Conservation (phyloP, 2,113 vertebrate genomes). For the Sterrhoptilus dennistouni region DNA sequence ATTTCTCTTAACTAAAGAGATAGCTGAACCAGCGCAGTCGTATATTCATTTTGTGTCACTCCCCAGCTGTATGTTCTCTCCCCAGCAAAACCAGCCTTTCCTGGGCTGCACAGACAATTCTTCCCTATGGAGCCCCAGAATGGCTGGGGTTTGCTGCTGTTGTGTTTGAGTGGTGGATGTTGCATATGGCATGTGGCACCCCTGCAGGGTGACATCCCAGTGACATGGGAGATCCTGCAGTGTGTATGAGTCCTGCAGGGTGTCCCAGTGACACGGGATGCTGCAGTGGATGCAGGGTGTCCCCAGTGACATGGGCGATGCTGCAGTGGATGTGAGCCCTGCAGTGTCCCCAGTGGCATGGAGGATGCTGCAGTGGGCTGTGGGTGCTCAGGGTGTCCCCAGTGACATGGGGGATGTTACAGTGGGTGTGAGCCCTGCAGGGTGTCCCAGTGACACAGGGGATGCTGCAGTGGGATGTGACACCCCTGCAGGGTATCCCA, state of each 20-base stretch:
- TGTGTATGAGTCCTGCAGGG: not conserved
- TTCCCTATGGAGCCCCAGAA: not conserved
- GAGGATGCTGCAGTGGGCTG: not conserved
- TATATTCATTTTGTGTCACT: not conserved
- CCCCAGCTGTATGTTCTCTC: not conserved
- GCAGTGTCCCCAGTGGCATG: not conserved
- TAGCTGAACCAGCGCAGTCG: fast-evolving
- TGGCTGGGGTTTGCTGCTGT: fast-evolving
- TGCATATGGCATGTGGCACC: not conserved
- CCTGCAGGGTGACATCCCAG: not conserved
- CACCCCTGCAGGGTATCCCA: not conserved
- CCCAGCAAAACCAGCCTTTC: not conserved
- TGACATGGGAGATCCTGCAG: fast-evolving
- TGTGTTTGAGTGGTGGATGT: not conserved
- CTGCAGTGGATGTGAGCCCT: not conserved
- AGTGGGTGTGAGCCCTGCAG: not conserved
- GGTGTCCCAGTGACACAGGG: not conserved
- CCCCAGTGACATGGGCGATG: fast-evolving
- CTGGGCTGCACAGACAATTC: not conserved
- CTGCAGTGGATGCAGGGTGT: not conserved
- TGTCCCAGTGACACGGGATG: not conserved
- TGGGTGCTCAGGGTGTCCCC: not conserved
- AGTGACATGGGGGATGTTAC: fast-evolving
- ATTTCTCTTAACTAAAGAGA: not conserved
- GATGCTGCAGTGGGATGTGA: not conserved